These are phyloP conservation scores for Sthenelais limicola DNA, from an alignment of 2,888 invertebrate genomes.

Conservation along the genomic window DNA sequence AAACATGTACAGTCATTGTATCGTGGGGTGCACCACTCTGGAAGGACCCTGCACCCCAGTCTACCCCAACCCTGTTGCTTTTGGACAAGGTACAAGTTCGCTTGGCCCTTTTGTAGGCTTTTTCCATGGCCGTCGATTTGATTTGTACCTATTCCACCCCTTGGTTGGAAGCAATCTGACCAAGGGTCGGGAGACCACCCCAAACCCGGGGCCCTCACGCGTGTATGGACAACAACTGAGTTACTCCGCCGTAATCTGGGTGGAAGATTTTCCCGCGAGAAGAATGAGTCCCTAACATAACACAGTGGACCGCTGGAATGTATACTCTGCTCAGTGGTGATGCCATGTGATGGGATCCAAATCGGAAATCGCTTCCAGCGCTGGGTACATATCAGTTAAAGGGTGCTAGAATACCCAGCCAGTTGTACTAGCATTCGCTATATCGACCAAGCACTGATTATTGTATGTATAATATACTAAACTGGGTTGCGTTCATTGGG, in stretches of 20 bases:
- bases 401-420: no score
- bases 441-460: no score
- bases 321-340: no score
- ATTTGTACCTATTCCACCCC: slow-evolving; percentile 20
- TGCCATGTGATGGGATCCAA: no score
- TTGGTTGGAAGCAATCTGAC: background rate
- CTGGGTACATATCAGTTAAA: no score
- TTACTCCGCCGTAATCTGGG: background rate
- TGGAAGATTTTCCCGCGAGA: slow-evolving; percentile 8
- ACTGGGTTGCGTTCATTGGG: no score
- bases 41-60: no score
- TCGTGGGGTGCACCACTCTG: no score
- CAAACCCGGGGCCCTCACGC: slow-evolving; percentile 9
- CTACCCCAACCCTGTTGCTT: slow-evolving; percentile 24
- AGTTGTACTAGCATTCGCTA: no score
- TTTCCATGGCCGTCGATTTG: background rate
- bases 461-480: no score
- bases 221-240: slow-evolving; percentile 25
- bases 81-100: slow-evolving; percentile 1
- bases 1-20: no score
- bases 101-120: slow-evolving; percentile 17
- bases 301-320: background rate
- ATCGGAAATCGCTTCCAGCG: no score
- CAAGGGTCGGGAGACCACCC: slow-evolving; percentile 5
- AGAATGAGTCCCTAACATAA: slow-evolving; percentile 26